phyloP scores from a whole-genome alignment of 1,140 invertebrate species.

The Leptinotarsa lineolata region DNA sequence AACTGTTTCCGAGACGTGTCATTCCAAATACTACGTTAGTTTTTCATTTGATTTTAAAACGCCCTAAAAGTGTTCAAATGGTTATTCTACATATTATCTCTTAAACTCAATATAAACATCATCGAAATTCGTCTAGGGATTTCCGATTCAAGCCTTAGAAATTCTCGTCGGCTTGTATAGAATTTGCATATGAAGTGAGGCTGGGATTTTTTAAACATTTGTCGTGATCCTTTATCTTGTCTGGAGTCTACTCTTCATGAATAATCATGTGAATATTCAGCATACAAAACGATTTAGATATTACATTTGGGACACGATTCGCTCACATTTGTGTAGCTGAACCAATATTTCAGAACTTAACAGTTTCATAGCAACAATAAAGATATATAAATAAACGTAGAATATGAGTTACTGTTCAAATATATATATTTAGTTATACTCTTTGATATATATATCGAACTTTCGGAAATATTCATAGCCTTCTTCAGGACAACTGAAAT shows the following conservation, averaged over 20 bases:
- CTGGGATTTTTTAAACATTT: conserved; percentile 13
- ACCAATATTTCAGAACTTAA: neutral
- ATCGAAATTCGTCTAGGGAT: neutral
- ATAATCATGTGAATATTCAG: conserved; percentile 10
- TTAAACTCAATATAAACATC: neutral
- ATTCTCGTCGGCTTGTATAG: neutral
- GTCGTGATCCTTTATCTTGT: conserved; percentile 17
- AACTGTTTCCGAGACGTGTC: too few species aligned
- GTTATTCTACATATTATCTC: too few species aligned
- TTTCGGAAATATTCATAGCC: too few species aligned
- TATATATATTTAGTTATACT: too few species aligned
- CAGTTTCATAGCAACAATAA: too few species aligned
- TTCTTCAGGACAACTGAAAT: too few species aligned
- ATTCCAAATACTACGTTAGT: too few species aligned
- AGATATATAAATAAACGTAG: too few species aligned
- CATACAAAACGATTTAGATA: neutral
- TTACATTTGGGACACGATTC: neutral
- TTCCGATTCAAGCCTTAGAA: neutral
- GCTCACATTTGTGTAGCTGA: neutral
- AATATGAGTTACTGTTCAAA: too few species aligned
- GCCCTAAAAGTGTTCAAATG: too few species aligned
- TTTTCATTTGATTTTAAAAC: too few species aligned
- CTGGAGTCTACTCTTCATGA: conserved; percentile 18
- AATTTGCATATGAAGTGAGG: conserved; percentile 21
- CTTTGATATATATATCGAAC: too few species aligned